A percentile compares a stretch with the other conserved stretches of the same genome.
Conservation (phyloP, 2,113 vertebrate genomes). For the Rhodinocichla rosea region DNA sequence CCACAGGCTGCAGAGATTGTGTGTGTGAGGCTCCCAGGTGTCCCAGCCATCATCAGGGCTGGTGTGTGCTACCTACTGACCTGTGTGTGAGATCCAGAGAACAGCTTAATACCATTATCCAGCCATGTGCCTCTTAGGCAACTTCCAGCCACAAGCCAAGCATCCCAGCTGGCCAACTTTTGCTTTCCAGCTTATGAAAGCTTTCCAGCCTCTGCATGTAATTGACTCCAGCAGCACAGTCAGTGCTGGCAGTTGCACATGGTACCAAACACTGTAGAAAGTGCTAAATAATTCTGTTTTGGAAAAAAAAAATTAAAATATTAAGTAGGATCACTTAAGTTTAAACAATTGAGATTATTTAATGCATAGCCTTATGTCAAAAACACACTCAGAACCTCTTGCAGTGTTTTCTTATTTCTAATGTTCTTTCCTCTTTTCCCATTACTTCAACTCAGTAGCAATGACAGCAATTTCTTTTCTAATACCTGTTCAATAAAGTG, state of each 20-base stretch:
- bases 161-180: neutral
- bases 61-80: neutral
- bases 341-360: neutral
- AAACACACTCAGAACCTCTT: neutral
- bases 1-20: neutral
- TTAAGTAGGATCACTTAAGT: neutral
- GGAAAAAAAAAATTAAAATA: neutral
- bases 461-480: neutral
- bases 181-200: neutral
- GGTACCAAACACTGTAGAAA: neutral
- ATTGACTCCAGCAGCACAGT: neutral
- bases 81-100: neutral
- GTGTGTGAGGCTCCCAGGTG: neutral
- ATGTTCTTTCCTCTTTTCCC: neutral
- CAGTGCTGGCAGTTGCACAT: neutral
- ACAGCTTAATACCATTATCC: neutral
- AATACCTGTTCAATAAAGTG: neutral
- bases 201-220: neutral
- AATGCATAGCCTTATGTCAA: neutral
- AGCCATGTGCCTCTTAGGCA: neutral
- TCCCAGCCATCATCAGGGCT: neutral
- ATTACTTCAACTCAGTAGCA: neutral
- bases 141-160: neutral
- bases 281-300: neutral
- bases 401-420: neutral